Conservation (phyloP, 2,113 vertebrate species). For the Brachypteracias leptosomus region DNA sequence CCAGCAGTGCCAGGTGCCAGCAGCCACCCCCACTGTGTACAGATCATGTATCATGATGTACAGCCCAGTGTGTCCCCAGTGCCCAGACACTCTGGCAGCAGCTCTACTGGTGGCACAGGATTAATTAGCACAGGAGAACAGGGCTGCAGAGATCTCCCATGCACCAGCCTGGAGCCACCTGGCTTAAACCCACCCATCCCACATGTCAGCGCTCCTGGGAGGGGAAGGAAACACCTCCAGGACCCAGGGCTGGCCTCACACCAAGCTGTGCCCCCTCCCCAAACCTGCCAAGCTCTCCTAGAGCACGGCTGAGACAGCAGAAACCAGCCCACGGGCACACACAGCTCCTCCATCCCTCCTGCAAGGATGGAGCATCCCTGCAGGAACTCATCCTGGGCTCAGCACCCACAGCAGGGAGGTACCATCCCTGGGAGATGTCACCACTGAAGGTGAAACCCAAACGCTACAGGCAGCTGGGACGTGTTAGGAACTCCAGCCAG, state of each 20-base stretch:
- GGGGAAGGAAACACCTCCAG: neutral
- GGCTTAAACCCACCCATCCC: rapidly evolving
- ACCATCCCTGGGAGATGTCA: neutral
- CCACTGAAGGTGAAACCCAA: neutral
- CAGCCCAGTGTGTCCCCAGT: neutral
- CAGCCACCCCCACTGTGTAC: neutral
- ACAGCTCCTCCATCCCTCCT: rapidly evolving
- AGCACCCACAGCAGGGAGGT: neutral
- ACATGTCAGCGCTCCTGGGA: rapidly evolving
- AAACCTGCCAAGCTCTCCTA: neutral
- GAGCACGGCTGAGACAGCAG: rapidly evolving
- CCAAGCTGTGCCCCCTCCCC: neutral
- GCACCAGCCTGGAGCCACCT: neutral
- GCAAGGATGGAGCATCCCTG: rapidly evolving
- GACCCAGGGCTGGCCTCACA: neutral
- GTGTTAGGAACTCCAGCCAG: neutral
- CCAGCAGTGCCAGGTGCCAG: neutral
- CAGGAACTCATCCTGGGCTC: rapidly evolving
- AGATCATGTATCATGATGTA: rapidly evolving
- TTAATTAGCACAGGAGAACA: neutral
- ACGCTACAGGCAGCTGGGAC: neutral
- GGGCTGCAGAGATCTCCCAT: neutral
- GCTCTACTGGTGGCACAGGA: neutral
- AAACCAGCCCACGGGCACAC: rapidly evolving
- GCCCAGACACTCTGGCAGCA: neutral